These are phyloP conservation scores for Pseudomyrmex dendroicus DNA, from an alignment of 1,140 invertebrate genomes.

Conservation along the genomic window DNA sequence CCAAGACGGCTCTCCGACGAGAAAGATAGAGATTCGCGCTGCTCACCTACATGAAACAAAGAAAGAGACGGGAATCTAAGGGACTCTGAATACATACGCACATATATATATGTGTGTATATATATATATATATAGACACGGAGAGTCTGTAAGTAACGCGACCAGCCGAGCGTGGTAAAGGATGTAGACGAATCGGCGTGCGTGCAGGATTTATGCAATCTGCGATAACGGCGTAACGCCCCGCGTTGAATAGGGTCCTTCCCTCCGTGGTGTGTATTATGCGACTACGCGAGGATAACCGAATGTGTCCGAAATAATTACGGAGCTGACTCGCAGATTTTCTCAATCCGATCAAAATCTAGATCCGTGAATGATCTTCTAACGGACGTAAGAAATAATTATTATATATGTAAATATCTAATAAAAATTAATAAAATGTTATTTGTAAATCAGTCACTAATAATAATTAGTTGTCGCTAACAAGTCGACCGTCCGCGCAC, in stretches of 20 bases:
- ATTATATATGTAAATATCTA: too few species aligned
- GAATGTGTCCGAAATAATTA: constrained; percentile 18
- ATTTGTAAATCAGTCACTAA: too few species aligned
- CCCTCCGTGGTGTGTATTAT: background rate
- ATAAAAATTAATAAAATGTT: too few species aligned
- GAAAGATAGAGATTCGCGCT: constrained; percentile 1
- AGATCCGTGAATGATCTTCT: too few species aligned
- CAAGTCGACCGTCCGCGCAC: background rate
- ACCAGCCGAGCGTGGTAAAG: constrained; percentile 37
- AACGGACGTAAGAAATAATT: too few species aligned
- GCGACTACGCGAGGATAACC: background rate
- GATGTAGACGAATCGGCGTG: constrained; percentile 46
- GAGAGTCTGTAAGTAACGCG: constrained; percentile 54
- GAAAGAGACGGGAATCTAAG: constrained; percentile 42
- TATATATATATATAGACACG: constrained; percentile 12
- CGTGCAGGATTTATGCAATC: constrained; percentile 48
- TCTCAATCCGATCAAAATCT: too few species aligned
- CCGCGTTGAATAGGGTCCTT: background rate
- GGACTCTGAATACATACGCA: constrained; percentile 1
- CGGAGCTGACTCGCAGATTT: background rate
- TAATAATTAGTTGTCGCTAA: background rate
- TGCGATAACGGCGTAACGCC: constrained; percentile 19
- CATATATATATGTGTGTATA: too few species aligned
- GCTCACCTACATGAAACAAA: constrained; percentile 70
- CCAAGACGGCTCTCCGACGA: constrained; percentile 18